Base-by-base conservation (phyloP, 1,140 invertebrate genomes). In the Tetramorium simillimum region DNA sequence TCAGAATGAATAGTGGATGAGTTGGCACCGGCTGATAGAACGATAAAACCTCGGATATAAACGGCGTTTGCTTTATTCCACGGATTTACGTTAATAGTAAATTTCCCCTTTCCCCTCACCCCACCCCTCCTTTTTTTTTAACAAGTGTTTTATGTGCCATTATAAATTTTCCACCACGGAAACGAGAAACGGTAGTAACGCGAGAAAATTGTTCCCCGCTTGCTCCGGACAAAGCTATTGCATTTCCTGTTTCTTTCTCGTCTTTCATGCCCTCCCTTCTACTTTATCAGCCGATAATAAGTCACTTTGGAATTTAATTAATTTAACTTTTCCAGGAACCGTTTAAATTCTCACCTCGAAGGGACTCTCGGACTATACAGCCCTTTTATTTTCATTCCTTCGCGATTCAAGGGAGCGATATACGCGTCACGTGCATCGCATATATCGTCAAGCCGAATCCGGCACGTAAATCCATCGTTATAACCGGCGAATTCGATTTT, bases 31-130 rank as follows among this genome's bases (percentile, higher is more conserved):
- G 80, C 80, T 84, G 69, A 84, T 75, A 75, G 69, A 84, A 84
- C 53, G 69, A 84, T 84, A 84, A 73, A 84, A 75, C 69, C 80
- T 73, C 69, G 69, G 40, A 60, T 75, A 37, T 73, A 60, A 75
- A 84, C 40, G 53, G 43, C 40, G 24, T n/a, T 28, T 73, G 51
- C 69, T 84, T 84, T 84, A 75, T 84, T 62, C n/a, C 80, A 53
- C 53, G 80, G 69, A 84, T 84, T 84, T 84, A 84, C 69, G 80
- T 75, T 84, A 84, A 84, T 84, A 84, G 69, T 84, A 75, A 84
- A 82, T 82, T 60, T 82, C 67, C 21, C 40, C 37, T 7, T 33
- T 12, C 14, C 43, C 14, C 6, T 9, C 14, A n/a, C n/a, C n/a
- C n/a, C n/a, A n/a, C 9, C 21, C 14, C 28, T n/a, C 3, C 4